These are phyloP conservation scores for Crambe crambe DNA, from an alignment of 37 sponge, comb jelly and placozoan species.

Conservation along the genomic window DNA sequence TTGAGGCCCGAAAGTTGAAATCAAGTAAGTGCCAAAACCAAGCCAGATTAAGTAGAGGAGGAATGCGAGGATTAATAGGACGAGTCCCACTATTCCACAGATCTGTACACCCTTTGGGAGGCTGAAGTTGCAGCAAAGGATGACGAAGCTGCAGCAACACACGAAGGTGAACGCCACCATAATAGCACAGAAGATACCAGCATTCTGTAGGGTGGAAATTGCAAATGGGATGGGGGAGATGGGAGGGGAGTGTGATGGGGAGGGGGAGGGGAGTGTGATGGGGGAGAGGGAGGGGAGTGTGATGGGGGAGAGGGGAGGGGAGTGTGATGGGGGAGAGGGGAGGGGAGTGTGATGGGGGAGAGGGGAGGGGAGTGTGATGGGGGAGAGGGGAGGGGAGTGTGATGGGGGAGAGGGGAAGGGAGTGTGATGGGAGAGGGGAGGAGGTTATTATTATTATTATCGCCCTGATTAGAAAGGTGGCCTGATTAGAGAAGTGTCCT, in stretches of 20 bases:
- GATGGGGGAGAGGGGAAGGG: no score
- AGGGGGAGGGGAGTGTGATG: background rate
- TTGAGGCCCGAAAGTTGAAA: background rate
- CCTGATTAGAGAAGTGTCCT: no score
- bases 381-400: no score
- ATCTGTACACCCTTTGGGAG: background rate
- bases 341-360: no score
- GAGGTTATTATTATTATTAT: no score
- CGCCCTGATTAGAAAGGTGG: no score
- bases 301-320: no score
- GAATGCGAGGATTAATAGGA: background rate
- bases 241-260: background rate
- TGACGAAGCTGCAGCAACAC: constrained; percentile 8
- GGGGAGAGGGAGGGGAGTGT: no score
- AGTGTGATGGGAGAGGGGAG: no score
- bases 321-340: no score
- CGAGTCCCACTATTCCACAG: background rate
- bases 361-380: no score
- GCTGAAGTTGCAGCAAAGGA: background rate
- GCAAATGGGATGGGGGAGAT: background rate
- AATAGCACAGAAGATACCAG: background rate
- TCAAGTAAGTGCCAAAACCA: background rate
- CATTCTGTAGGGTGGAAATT: background rate
- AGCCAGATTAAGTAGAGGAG: background rate
- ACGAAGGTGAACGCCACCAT: background rate